Evolutionary conservation across 2,888 invertebrate species (phyloP), one percentile per base, ranked within the genome.

Genomic region (Choreutis nemorana): DNA sequence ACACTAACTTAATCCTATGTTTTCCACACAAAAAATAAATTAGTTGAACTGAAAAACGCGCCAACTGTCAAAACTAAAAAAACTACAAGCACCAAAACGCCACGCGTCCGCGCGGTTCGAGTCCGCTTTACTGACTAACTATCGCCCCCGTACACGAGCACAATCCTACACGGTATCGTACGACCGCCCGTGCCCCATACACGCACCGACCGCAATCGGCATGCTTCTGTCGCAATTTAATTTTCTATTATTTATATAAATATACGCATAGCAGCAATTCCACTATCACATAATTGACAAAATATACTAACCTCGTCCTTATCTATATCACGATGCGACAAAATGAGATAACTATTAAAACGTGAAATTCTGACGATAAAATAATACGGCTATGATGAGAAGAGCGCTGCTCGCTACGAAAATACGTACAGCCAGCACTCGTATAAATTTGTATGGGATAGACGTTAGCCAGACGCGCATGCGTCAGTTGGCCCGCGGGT

Each of bases 11-110:
- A 73, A 72, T 73, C 73, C 73, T 73, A 78, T 75, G 73, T 61
- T 68, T 75, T 73, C 54, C 67, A 71, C 68, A 58, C n/a, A 61
- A 66, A 60, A 55, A 61, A 60, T 53, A 52, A n/a, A n/a, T n/a
- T 56, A 60, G 54, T 55, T 60, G 47, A 64, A 68, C 60, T 42
- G 55, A 71, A 75, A 73, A 77, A 64, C 73, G 73, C 77, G 77
- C 73, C 77, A 77, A 78, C 70, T 77, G 77, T 77, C 75, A 78
- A 58, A 70, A 71, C 72, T 75, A 77, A 73, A 29, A 28, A 73
- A 72, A 72, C 75, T 75, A 78, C 75, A 71, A 78, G 77, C 77
- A 78, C 75, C 77, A 57, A 66, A 66, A 63, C 66, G 56, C 63
- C 60, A 65, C 71, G 67, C 75, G 54, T 55, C 68, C 68, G 63